Evolutionary conservation across 2,888 invertebrate species (phyloP).

Genomic region (Xanthia icteritia): DNA sequence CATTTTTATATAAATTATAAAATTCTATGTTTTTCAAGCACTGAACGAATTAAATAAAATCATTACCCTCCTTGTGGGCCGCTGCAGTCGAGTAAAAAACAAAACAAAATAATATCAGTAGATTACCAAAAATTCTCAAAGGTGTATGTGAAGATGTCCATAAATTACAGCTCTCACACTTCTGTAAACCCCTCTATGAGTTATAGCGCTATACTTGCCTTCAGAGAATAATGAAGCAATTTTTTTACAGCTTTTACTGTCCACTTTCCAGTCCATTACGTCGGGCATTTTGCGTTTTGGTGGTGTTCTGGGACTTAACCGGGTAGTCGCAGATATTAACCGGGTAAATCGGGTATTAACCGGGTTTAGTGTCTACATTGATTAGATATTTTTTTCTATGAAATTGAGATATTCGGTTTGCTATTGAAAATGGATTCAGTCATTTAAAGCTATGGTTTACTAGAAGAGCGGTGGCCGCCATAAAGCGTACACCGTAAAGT

Average conservation of each 20-base stretch:
- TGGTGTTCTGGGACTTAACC: not conserved
- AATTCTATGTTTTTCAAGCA: not conserved
- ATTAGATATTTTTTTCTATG: not conserved
- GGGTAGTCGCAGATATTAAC: not conserved
- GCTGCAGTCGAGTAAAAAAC: no score
- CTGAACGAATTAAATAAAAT: not conserved
- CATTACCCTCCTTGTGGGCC: not conserved
- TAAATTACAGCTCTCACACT: conserved; percentile 19
- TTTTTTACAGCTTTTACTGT: conserved; percentile 55
- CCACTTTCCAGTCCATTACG: conserved; percentile 59
- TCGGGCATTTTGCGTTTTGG: conserved; percentile 24
- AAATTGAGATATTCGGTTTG: not conserved
- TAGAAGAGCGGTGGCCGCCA: not conserved
- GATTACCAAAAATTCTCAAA: conserved; percentile 5
- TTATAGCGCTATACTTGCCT: conserved; percentile 63
- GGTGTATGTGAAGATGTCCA: conserved; percentile 10
- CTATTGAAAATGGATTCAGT: not conserved
- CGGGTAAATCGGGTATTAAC: not conserved
- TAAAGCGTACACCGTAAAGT: not conserved
- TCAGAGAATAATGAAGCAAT: conserved; percentile 64
- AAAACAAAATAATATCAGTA: not conserved
- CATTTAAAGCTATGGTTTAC: not conserved
- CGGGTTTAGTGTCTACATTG: conserved; percentile 16
- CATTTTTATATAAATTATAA: no score
- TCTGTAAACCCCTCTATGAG: conserved; percentile 24